Evolutionary conservation across 2,888 invertebrate species (phyloP), one percentile per base, ranked within the genome.

Genomic region (Heliconius ismenius): DNA sequence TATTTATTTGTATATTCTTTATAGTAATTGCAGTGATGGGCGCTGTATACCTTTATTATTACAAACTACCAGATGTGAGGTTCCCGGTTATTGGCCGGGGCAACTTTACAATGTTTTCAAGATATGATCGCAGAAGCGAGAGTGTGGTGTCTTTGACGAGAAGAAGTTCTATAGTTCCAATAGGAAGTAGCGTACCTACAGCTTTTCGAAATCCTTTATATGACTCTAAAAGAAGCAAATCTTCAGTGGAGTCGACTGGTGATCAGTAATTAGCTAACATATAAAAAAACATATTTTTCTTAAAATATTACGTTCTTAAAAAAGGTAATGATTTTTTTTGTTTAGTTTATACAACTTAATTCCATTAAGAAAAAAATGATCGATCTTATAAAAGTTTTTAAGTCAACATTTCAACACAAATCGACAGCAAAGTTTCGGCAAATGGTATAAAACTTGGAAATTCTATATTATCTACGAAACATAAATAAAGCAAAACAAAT

Each of bases 181-280:
- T 86, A 62, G 82, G 84, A 10, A 80, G 82, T 11, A 76, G 84
- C 9, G 82, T 81, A 7, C 84, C 86, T 54, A 88, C 90, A 0
- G 90, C 91, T 0, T 93, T 93, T 77, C 90, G 91, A 36, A 93
- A 93, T 83, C 93, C 93, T 0, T 79, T 93, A 81, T 93, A 93
- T 81, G 87, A 91, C 77, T 93, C 93, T 0, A 91, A 86, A 84
- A 89, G 92, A 82, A 90, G 88, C 79, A 87, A 91, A 79, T 91
- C 90, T 18, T 82, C 86, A 32, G 88, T 91, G 0, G 90, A 91
- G 72, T 82, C 88, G 32, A 81, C 80, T 18, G 32, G 68, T 28
- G 90, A 90, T 79, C 88, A 90, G 76, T 78, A 77, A 15, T 39
- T 67, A 62, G 6, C 15, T 6, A 67, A 39, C 1, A 67, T 67